phyloP scores from a whole-genome alignment of 2,113 vertebrate species.

The Montifringilla adamsi region DNA sequence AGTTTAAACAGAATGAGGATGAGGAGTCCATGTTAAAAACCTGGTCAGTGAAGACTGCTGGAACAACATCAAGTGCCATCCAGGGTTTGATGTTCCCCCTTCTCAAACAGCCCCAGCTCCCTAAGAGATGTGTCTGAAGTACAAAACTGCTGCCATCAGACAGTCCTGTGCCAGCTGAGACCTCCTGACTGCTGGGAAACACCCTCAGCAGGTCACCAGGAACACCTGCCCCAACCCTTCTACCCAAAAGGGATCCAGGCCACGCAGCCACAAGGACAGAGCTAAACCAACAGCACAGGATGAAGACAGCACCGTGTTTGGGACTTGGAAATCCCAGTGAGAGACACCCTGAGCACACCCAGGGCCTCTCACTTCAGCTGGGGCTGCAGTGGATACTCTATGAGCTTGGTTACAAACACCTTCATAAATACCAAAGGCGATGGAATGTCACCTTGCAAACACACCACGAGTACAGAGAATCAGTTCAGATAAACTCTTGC shows the following conservation, averaged over 20 bases:
- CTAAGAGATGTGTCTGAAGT: background rate
- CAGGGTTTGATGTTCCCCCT: background rate
- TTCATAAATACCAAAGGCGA: fast-evolving
- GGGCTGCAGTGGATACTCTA: background rate
- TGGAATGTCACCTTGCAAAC: background rate
- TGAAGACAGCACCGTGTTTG: fast-evolving
- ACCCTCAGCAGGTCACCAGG: fast-evolving
- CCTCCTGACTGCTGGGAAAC: background rate
- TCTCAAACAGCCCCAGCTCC: background rate
- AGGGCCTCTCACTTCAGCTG: background rate
- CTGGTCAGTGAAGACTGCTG: background rate
- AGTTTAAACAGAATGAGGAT: background rate
- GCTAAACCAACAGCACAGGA: background rate
- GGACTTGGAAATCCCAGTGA: background rate
- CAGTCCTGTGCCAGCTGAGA: background rate
- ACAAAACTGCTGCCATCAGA: background rate
- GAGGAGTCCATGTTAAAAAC: background rate
- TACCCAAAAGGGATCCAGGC: background rate
- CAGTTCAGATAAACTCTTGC: background rate
- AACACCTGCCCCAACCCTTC: background rate
- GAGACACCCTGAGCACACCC: fast-evolving
- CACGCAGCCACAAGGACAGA: background rate
- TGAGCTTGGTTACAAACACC: background rate
- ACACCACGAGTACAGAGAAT: background rate
- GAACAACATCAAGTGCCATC: background rate